Conservation (phyloP, 2,888 invertebrate genomes). For the Pollenia griseotomentosa region DNA sequence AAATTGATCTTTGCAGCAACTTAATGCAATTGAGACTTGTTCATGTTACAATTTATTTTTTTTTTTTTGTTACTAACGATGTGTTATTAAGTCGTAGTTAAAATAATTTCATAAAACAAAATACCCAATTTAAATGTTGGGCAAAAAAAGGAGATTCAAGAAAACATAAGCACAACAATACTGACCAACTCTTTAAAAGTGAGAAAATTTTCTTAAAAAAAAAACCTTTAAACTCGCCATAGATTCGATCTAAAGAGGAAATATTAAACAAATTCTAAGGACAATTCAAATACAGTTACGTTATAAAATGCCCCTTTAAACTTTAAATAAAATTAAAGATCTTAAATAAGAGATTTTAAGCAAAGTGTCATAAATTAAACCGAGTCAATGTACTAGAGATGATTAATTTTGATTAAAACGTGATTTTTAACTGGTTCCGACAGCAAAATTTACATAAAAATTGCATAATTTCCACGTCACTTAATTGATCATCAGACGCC, state of each 20-base stretch:
- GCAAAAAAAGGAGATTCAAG: too few species aligned
- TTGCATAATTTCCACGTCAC: conserved; percentile 68
- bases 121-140: too few species aligned
- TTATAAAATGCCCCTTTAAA: neutral
- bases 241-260: too few species aligned
- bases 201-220: too few species aligned
- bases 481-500: conserved; percentile 69
- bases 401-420: conserved; percentile 59
- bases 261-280: too few species aligned
- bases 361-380: conserved; percentile 29
- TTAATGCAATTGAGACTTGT: conserved; percentile 15
- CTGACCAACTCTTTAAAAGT: too few species aligned
- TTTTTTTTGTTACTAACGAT: neutral
- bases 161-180: too few species aligned
- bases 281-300: too few species aligned
- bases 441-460: conserved; percentile 68
- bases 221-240: too few species aligned
- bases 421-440: conserved; percentile 63
- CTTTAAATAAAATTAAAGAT: neutral
- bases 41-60: neutral
- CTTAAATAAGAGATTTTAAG: neutral
- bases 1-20: conserved; percentile 16
- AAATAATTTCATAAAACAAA: neutral
- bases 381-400: conserved; percentile 43
- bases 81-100: conserved; percentile 12